Evolutionary conservation across 37 sponge, comb jelly and placozoan genomes (phyloP).

Genomic region (Spongilla lacustris): DNA sequence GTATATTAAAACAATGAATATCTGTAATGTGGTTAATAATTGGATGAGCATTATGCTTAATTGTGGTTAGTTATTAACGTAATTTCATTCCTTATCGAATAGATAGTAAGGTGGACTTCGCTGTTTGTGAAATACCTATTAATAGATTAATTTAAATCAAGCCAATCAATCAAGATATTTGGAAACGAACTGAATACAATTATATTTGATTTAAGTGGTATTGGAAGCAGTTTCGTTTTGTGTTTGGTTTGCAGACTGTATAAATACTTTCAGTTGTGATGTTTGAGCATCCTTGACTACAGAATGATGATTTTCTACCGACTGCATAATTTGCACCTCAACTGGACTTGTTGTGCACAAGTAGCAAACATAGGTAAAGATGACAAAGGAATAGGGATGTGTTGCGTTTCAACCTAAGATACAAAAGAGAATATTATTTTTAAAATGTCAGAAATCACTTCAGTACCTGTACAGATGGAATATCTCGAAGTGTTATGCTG

Average conservation of each 20-base stretch:
- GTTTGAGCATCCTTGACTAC: not conserved
- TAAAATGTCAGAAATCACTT: not conserved
- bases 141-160: not conserved
- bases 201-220: not conserved
- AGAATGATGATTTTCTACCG: not conserved
- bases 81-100: not conserved
- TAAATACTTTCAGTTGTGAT: not conserved
- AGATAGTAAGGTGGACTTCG: not conserved
- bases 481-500: not conserved
- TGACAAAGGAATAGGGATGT: not conserved
- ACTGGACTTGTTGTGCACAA: slow-evolving; percentile 1
- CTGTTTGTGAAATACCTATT: not conserved
- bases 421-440: not conserved
- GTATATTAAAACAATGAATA: not conserved
- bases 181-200: not conserved
- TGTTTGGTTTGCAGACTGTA: not conserved
- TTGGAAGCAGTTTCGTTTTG: not conserved
- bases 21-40: not conserved
- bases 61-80: not conserved
- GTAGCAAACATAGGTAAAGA: not conserved
- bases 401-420: not conserved
- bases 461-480: slow-evolving; percentile 1
- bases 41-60: slow-evolving; percentile 1
- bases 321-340: not conserved
- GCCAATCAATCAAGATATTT: not conserved